Conservation (phyloP, 2,797 vertebrate genomes). For the Atherinosoma microstoma region DNA sequence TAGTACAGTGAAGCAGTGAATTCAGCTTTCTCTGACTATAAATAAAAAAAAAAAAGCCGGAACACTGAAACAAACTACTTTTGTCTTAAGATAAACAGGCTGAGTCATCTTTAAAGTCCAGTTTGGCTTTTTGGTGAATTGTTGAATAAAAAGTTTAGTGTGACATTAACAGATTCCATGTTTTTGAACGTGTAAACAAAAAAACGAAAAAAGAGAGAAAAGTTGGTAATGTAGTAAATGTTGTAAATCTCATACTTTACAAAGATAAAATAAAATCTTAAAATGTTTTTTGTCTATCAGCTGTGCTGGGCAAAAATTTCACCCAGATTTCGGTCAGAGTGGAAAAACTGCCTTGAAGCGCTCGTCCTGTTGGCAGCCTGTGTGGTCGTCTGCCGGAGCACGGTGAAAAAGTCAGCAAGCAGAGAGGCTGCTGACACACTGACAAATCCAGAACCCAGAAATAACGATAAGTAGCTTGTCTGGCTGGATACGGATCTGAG, state of each 20-base stretch:
- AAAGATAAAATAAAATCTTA: not conserved
- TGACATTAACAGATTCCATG: not conserved
- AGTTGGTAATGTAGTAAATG: not conserved
- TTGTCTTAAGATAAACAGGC: not conserved
- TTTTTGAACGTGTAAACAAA: not conserved
- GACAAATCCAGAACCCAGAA: conserved; percentile 66
- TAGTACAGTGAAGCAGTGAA: not conserved
- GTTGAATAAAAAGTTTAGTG: not conserved
- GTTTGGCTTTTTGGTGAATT: not conserved
- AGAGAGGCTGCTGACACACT: conserved; percentile 45
- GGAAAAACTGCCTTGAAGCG: conserved; percentile 1
- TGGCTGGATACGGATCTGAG: conserved; percentile 57
- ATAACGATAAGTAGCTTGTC: conserved; percentile 78
- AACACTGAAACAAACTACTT: not conserved
- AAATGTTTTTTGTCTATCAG: not conserved
- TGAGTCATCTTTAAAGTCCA: not conserved
- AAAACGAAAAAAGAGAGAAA: not conserved
- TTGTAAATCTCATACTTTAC: not conserved
- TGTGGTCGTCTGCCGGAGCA: conserved; percentile 17
- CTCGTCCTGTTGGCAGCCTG: not conserved
- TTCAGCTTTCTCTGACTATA: too few species aligned
- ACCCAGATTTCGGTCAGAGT: not conserved
- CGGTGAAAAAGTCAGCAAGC: conserved; percentile 44
- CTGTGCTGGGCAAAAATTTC: not conserved
- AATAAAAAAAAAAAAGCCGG: not conserved